Base-by-base conservation (phyloP, 2,113 vertebrate species). In the Tinamus guttatus region DNA sequence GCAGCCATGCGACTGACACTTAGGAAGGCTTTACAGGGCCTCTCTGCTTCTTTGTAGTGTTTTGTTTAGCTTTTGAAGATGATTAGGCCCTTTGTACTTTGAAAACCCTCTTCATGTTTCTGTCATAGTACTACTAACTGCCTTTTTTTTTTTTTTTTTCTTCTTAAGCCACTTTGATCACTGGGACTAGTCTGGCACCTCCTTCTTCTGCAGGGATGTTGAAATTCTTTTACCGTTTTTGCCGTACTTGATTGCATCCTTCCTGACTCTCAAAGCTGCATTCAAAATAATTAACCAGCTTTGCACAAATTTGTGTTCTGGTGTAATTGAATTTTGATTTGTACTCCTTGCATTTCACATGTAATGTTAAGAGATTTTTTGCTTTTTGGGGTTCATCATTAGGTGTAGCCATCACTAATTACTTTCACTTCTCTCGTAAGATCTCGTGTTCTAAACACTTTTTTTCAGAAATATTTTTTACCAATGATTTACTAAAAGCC, bases 91-190 rank as follows among this genome's bases (percentile, higher is more conserved):
- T 78, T 86, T 93, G 81, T 93, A 89, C 30, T 1, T 58, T 68
- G 28, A 78, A 94, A 92, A 94, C 69, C 62, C 71, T 82, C 76
- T 80, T 91, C 60, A 79, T 84, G 28, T 87, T 93, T 86, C 88
- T 92, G 89, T 81, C 62, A 68, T 36, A 64, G 22, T 81, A 75
- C 73, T 81, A 27, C 77, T 92, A n/a, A 36, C n/a, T 86, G 27
- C 21, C 11, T 32, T 13, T 49, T 36, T 77, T 41, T 41, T 41
- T 41, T 41, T 41, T 41, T 28, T 52, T 59, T 59, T 19, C 7
- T 52, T 68, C 56, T 81, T 78, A 68, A 92, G 60, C 32, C 47
- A 21, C 77, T 97, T 95, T 93, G 91, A 92, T 96, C 89, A 90
- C 74, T 34, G 70, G 43, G 52, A 79, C 65, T 75, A 71, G 77